Evolutionary conservation across 2,797 vertebrate genomes (phyloP), one percentile per base, ranked within the genome.

Genomic region (Leptatherina wallacei): DNA sequence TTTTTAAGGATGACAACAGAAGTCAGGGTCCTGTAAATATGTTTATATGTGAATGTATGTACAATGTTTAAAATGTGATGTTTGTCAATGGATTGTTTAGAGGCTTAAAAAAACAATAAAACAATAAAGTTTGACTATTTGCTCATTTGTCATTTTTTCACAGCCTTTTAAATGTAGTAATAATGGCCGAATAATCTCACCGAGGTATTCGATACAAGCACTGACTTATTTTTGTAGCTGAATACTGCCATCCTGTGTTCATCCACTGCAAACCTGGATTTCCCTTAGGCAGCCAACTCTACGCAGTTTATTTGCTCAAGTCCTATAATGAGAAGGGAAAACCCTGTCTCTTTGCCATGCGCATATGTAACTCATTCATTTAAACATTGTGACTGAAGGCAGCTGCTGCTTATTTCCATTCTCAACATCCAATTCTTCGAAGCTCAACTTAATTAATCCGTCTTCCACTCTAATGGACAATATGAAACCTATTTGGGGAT

Each of bases 241-340:
- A 63, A 82, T 66, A 83, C 42, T 47, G 71, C 90, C 89, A 85
- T 76, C 88, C 10, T 69, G 84, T 89, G 92, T 81, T 74, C 72
- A 78, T 20, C 14, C 10, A 56, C 27, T 30, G 24, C 20, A 51
- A 27, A n/a, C 9, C 11, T 8, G 14, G 29, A 5, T 30, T 16
- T 3, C 5, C 10, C 2, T 22, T 10, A 16, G 6, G 14, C 1
- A 29, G n/a, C 2, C 6, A 13, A 0, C 7, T 49, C 13, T 18
- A 18, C n/a, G 51, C 27, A 51, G 1, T 16, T 51, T 36, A 12
- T 44, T 20, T 64, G 2, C 36, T 29, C 13, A 0, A 11, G 10
- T 32, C 2, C 2, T 5, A 27, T 13, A 24, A 24, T 24, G 3
- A 52, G 49, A 52, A 24, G 6, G n/a, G 3, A 49, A 49, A 49